phyloP scores from a whole-genome alignment of 2,888 invertebrate species.

The Philaethria dido region DNA sequence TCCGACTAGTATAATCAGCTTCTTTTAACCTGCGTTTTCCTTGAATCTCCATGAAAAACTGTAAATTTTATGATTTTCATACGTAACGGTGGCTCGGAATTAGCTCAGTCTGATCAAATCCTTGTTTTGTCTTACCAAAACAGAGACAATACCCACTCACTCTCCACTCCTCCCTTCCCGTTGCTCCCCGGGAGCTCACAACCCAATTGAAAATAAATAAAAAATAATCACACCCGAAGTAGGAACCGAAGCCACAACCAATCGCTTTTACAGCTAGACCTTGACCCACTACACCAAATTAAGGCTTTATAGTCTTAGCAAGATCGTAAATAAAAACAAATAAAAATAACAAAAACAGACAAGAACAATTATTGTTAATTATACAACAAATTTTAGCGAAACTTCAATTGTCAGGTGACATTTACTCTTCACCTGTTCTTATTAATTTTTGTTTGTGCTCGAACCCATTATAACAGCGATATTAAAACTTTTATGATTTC shows the following conservation, averaged over 20 bases:
- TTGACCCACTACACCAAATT: no score
- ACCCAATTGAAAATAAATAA: no score
- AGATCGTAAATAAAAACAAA: no score
- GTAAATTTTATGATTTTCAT: slow-evolving; percentile 67
- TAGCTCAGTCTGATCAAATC: no score
- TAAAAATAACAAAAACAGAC: neutral
- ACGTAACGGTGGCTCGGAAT: slow-evolving; percentile 35
- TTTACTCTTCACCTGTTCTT: slow-evolving; percentile 1
- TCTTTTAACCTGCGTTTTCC: slow-evolving; percentile 60
- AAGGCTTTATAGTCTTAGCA: no score
- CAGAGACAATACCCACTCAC: no score
- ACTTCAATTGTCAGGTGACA: slow-evolving; percentile 5
- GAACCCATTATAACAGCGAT: neutral
- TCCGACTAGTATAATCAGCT: slow-evolving; percentile 46
- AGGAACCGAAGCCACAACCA: no score
- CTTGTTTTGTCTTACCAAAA: no score
- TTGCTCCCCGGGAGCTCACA: no score
- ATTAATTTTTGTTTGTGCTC: neutral
- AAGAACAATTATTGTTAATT: neutral
- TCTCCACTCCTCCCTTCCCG: no score
- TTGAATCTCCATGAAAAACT: slow-evolving; percentile 58
- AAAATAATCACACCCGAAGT: no score
- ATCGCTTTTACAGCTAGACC: no score
- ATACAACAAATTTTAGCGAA: neutral
- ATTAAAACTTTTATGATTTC: neutral